Base-by-base conservation (phyloP, 1,140 invertebrate species). In the Ceratina japonica region DNA sequence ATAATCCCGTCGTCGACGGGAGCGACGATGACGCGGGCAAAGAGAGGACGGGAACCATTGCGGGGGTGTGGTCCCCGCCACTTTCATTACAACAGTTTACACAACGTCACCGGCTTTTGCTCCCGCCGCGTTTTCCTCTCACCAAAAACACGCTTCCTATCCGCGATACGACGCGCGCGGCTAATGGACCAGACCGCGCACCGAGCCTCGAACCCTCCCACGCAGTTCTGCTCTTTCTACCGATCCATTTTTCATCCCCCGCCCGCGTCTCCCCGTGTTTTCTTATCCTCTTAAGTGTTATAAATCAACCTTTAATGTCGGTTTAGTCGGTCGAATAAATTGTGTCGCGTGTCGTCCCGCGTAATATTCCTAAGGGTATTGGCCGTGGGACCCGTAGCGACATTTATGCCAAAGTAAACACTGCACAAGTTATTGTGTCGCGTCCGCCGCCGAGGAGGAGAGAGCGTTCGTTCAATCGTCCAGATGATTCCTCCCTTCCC, bases 1-100 rank as follows among this genome's bases (percentile, higher is more conserved):
- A 77, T 87, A 84, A 79, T 86, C 72, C 75, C 22, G 58, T 52
- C 75, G 72, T 59, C 61, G 77, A 80, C 72, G 72, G 75, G 61
- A 79, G 63, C 80, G 75, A 69, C 18, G 37, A 44, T 44, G 37
- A 44, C 37, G 37, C 37, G 37, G 10, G 37, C 10, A 8, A 44
- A 44, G 37, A 44, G 37, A 44, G 37, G 2, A 15, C 58, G 59
- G 51, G 44, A 64, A n/a, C 24, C 61, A 54, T 56, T 59, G 64
- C 76, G 69, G 58, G 31, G 24, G 65, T 70, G 22, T 31, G 54
- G 49, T 27, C 24, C n/a, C 49, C 49, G 44, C 16, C 31, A 49
- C 15, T 78, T 64, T 64, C 66, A 51, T 76, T 62, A 52, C 58
- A 52, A 52, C 37, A 69, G 66, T 80, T 83, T 63, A 24, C 62